phyloP scores from a whole-genome alignment of 2,797 vertebrate genomes.

The Sciurus vulgaris region DNA sequence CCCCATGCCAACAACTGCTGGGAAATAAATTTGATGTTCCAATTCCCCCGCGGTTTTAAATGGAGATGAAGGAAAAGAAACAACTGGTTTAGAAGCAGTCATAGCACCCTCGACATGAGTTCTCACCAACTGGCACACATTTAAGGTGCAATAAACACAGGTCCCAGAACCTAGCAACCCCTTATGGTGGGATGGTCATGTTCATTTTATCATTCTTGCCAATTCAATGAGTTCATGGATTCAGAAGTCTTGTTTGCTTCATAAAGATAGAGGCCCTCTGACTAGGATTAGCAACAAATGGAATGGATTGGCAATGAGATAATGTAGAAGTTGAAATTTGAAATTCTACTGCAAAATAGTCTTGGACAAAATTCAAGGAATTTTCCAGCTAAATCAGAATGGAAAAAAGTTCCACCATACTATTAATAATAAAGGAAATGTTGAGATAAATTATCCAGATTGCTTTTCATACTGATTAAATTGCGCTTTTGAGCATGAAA shows the following conservation, averaged over 20 bases:
- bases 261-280: background rate
- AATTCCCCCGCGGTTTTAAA: slow-evolving; percentile 69
- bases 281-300: background rate
- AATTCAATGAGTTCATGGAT: background rate
- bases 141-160: background rate
- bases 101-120: background rate
- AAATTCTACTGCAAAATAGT: slow-evolving; percentile 56
- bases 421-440: slow-evolving; percentile 58
- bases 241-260: background rate
- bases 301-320: background rate
- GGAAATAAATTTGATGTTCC: slow-evolving; percentile 70
- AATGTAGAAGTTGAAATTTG: slow-evolving; percentile 45
- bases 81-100: slow-evolving; percentile 60
- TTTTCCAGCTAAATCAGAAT: slow-evolving; percentile 35
- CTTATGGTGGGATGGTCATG: background rate
- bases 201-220: slow-evolving; percentile 20
- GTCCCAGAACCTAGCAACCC: background rate
- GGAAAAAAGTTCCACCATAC: slow-evolving; percentile 1
- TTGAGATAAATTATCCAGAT: slow-evolving; percentile 36
- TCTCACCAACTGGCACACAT: background rate
- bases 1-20: slow-evolving; percentile 69
- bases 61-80: slow-evolving; percentile 65
- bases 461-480: slow-evolving; percentile 65
- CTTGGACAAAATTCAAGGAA: slow-evolving; percentile 36
- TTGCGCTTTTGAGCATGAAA: slow-evolving; percentile 52